Conservation (phyloP, 2,888 invertebrate species). For the Bombylius discolor region DNA sequence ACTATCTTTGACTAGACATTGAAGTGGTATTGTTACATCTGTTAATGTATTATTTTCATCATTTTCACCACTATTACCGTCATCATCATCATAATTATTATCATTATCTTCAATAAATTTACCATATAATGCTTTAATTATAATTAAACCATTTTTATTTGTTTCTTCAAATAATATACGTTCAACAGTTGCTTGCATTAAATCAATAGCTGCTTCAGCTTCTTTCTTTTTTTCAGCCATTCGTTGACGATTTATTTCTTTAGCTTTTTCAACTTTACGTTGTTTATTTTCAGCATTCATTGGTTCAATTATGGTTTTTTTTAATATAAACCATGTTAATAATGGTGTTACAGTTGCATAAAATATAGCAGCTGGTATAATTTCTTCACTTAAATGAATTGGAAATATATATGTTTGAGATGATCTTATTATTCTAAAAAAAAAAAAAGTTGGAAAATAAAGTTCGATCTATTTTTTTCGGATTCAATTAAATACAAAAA, state of each 20-base stretch:
- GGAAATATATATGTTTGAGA: constrained; percentile 81
- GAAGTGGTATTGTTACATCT: constrained; percentile 89
- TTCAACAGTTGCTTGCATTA: constrained; percentile 85
- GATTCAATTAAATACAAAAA: constrained; percentile 4
- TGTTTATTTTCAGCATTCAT: constrained; percentile 64
- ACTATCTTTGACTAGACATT: constrained; percentile 88
- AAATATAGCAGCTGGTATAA: constrained; percentile 79
- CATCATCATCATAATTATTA: constrained; percentile 27
- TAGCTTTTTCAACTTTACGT: constrained; percentile 67
- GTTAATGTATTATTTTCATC: constrained; percentile 39
- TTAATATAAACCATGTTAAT: constrained; percentile 65
- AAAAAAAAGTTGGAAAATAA: not conserved
- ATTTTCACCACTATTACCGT: constrained; percentile 9
- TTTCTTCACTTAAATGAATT: constrained; percentile 79
- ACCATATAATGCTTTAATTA: constrained; percentile 72
- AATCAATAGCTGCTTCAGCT: constrained; percentile 70
- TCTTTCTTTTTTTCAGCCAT: constrained; percentile 68
- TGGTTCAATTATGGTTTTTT: constrained; percentile 75
- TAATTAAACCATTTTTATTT: constrained; percentile 68
- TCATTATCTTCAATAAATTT: constrained; percentile 39
- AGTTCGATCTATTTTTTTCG: not conserved
- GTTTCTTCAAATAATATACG: constrained; percentile 73
- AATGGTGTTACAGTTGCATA: constrained; percentile 86
- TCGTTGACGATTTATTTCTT: constrained; percentile 59
- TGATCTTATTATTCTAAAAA: constrained; percentile 63